Conservation (phyloP, 2,888 invertebrate species). For the Bombyx huttoni region DNA sequence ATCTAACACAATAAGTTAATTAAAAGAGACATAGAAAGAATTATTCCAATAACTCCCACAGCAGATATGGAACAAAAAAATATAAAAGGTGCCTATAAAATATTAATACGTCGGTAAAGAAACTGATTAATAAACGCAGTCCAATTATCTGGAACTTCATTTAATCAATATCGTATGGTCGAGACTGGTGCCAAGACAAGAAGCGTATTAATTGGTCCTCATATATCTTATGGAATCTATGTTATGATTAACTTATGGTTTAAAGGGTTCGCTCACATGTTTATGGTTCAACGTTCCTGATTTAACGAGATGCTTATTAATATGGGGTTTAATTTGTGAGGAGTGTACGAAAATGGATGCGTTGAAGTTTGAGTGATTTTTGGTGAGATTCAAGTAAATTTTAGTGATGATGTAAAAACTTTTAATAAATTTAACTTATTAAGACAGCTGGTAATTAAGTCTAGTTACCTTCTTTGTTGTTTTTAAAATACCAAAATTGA, state of each 20-base stretch:
- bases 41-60: not conserved
- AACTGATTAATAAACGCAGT: constrained; percentile 43
- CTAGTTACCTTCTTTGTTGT: too few species aligned
- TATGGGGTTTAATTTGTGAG: not conserved
- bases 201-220: constrained; percentile 46
- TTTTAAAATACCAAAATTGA: too few species aligned
- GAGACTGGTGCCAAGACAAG: constrained; percentile 26
- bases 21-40: not conserved
- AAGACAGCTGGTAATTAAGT: too few species aligned
- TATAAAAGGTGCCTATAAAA: constrained; percentile 1
- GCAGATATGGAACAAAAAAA: not conserved
- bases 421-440: too few species aligned
- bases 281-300: constrained; percentile 3
- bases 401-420: too few species aligned
- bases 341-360: not conserved
- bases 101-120: constrained; percentile 28
- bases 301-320: constrained; percentile 5
- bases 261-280: constrained; percentile 13
- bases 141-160: constrained; percentile 45
- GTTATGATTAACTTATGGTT: constrained; percentile 30
- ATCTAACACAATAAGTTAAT: not conserved
- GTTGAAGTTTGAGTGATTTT: not conserved
- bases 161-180: constrained; percentile 40
- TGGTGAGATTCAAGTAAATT: not conserved
- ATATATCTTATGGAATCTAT: constrained; percentile 32